Evolutionary conservation across 2,113 vertebrate genomes (phyloP).

Genomic region (Mungos mungo): DNA sequence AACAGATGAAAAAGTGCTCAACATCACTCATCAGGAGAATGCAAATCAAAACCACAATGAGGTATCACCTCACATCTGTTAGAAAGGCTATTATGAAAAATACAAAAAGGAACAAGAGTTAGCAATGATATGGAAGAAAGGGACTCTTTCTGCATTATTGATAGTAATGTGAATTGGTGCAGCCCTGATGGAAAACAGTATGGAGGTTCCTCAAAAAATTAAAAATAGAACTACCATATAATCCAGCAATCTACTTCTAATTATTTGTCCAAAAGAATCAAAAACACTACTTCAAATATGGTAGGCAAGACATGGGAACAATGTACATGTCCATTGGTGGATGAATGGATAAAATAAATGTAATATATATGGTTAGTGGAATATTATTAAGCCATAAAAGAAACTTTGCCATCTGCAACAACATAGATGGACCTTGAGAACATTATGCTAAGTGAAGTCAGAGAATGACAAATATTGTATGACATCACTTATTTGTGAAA

Average conservation of each 20-base stretch:
- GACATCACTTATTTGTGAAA: not conserved
- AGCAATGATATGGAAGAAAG: not conserved
- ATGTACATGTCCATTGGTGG: not conserved
- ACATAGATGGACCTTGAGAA: not conserved
- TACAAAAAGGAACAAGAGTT: not conserved
- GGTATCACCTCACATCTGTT: not conserved
- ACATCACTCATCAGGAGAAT: not conserved
- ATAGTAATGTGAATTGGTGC: not conserved
- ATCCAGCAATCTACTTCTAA: not conserved
- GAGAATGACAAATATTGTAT: not conserved
- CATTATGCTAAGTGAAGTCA: not conserved
- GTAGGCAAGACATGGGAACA: not conserved
- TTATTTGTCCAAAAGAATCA: not conserved
- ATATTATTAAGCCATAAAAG: not conserved
- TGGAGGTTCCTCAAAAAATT: not conserved
- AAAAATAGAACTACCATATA: not conserved
- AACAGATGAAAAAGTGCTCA: not conserved
- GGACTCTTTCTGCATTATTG: not conserved
- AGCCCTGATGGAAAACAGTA: not conserved
- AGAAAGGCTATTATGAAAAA: not conserved
- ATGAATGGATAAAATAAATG: not conserved
- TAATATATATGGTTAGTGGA: not conserved
- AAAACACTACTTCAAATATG: not conserved
- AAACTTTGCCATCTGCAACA: not conserved
- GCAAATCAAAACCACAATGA: not conserved